Evolutionary conservation across 2,113 vertebrate species (phyloP).

Genomic region (Neodontobutis hainanensis): DNA sequence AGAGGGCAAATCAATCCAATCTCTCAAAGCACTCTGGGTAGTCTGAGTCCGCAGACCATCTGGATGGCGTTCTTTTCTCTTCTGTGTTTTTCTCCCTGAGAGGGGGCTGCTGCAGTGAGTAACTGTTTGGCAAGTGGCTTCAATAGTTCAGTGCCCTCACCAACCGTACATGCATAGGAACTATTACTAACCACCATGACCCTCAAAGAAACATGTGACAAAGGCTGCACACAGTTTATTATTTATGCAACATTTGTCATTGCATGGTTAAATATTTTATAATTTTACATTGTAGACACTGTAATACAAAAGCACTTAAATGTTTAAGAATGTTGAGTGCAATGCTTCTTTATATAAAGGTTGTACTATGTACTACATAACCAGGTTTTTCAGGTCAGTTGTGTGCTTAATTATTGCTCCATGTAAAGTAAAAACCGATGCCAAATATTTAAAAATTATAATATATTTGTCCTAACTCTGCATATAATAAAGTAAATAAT

Average conservation of each 20-base stretch:
- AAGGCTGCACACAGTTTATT: conserved; percentile 8
- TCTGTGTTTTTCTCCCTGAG: conserved; percentile 51
- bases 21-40: conserved; percentile 70
- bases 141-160: conserved; percentile 28
- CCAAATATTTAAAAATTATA: no score
- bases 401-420: no score
- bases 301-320: not conserved
- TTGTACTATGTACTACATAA: no score
- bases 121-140: conserved; percentile 52
- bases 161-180: conserved; percentile 50
- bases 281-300: no score
- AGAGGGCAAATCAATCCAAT: conserved; percentile 72
- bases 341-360: no score
- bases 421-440: no score
- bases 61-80: conserved; percentile 60
- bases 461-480: no score
- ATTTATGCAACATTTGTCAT: conserved; percentile 20
- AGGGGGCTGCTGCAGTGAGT: conserved; percentile 57
- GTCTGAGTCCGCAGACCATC: conserved; percentile 66
- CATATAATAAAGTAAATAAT: no score
- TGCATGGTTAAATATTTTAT: no score
- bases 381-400: no score
- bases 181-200: conserved; percentile 54
- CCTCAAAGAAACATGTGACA: conserved; percentile 32
- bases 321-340: conserved; percentile 4